Percentiles rank a stretch among this genome's conserved stretches.
Conservation (phyloP, 1,140 invertebrate species). For the Apocrypta bakeri region DNA sequence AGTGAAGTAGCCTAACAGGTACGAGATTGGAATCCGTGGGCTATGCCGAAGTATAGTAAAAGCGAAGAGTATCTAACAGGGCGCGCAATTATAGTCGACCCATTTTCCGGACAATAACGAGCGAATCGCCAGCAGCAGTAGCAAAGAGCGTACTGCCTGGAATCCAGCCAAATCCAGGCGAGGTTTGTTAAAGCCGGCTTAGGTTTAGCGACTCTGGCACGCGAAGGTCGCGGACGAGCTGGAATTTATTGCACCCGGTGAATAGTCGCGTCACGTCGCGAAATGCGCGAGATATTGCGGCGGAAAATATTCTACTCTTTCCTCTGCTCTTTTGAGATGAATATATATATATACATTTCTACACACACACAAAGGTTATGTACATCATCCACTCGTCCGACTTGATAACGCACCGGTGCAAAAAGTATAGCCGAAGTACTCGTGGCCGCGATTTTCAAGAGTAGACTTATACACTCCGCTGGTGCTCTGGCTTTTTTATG, state of each 20-base stretch:
- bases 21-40: constrained; percentile 63
- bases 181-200: constrained; percentile 70
- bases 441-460: not conserved
- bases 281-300: not conserved
- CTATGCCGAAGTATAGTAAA: not conserved
- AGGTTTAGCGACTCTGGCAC: constrained; percentile 56
- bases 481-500: not conserved
- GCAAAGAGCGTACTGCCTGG: constrained; percentile 53
- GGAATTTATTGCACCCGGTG: constrained; percentile 64
- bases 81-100: constrained; percentile 71
- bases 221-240: constrained; percentile 63
- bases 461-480: not conserved
- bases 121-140: constrained; percentile 56
- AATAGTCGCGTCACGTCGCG: constrained; percentile 34
- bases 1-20: not conserved
- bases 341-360: not conserved
- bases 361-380: not conserved
- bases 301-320: constrained; percentile 16
- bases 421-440: too few species aligned
- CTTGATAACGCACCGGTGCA: constrained; percentile 5
- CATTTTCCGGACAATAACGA: constrained; percentile 72
- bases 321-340: not conserved
- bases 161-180: constrained; percentile 66
- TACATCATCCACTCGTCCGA: not conserved
- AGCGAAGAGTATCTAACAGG: constrained; percentile 49